Conservation (phyloP, 2,888 invertebrate genomes). For the Lithophane socia region DNA sequence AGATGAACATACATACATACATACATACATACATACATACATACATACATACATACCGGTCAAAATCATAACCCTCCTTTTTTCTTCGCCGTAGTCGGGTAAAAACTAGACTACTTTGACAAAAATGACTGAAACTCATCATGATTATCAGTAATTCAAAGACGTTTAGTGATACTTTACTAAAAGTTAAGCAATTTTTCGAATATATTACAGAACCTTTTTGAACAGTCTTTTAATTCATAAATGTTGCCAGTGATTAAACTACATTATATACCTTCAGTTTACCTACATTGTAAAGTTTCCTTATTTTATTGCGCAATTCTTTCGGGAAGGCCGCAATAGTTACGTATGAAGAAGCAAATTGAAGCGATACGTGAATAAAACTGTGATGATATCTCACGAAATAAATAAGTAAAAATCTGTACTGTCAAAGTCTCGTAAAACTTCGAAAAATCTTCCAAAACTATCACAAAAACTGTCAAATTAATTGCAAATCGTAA, state of each 20-base stretch:
- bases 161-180: background rate
- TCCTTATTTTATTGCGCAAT: background rate
- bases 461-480: constrained; percentile 21
- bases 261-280: background rate
- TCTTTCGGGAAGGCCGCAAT: background rate
- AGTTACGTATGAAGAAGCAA: background rate
- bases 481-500: constrained; percentile 35
- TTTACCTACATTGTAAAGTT: too few relatives aligned
- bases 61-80: too few relatives aligned
- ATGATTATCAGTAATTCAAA: background rate
- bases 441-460: background rate
- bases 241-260: background rate
- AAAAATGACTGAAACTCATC: background rate
- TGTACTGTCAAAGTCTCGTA: background rate
- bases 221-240: background rate
- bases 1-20: too few relatives aligned
- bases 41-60: too few relatives aligned
- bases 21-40: too few relatives aligned
- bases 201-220: background rate
- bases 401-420: background rate
- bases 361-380: background rate
- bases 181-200: background rate
- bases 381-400: background rate
- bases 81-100: too few relatives aligned
- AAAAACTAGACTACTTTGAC: background rate